These are phyloP conservation scores for Aleadryas rufinucha DNA, from an alignment of 2,113 vertebrate genomes.

Conservation along the genomic window DNA sequence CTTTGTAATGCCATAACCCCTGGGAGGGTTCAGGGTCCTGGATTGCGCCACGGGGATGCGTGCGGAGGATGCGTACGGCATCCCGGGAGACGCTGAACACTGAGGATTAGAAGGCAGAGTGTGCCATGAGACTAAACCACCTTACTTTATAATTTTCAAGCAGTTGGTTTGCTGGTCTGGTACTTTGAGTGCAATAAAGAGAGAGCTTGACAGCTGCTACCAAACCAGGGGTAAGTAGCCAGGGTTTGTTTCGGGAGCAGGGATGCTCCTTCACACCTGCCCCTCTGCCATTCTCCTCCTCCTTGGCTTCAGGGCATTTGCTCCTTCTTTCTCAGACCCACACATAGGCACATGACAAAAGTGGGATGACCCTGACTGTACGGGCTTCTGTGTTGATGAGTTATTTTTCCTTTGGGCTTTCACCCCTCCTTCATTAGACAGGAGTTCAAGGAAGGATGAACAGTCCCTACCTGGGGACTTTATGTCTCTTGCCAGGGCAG, in stretches of 20 bases:
- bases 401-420: neutral
- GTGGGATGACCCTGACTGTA: neutral
- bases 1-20: rapidly evolving
- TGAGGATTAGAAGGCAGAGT: neutral
- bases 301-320: neutral
- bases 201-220: neutral
- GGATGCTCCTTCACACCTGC: neutral
- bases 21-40: neutral
- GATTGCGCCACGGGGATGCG: neutral
- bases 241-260: neutral
- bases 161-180: neutral
- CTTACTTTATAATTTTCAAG: neutral
- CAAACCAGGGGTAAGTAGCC: neutral
- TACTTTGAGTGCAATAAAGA: neutral
- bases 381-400: neutral
- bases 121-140: neutral
- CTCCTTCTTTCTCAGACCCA: neutral
- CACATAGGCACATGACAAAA: neutral
- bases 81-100: neutral
- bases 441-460: neutral
- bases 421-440: neutral
- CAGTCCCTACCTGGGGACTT: neutral
- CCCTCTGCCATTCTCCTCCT: neutral
- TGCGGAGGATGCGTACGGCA: rapidly evolving
- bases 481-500: neutral